Evolutionary conservation across 2,888 invertebrate species (phyloP), one percentile per base, ranked within the genome.

Genomic region (Willowsia nigromaculata): DNA sequence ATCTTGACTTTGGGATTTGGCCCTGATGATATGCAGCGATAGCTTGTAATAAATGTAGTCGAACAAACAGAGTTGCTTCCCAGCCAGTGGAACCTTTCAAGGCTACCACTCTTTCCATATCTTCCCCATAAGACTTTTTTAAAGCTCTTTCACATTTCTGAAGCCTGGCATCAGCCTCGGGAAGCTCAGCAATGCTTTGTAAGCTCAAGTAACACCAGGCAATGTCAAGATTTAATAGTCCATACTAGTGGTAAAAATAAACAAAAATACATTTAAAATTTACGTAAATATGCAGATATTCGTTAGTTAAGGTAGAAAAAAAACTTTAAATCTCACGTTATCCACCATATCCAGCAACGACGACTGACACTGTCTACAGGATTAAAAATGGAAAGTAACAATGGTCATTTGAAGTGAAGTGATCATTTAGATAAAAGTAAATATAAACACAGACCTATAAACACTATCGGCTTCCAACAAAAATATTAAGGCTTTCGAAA

Each of bases 181-280:
- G 96, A 74, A 96, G 94, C 92, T 96, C 96, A 0, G 95, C 94
- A 50, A 97, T 95, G 93, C 95, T 96, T 93, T 96, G 95, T 30
- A 98, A 95, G 93, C 96, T 96, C 81, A 97, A 95, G 94, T 97
- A 97, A 94, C 97, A 97, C 97, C 98, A 98, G n/a, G 97, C 96
- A 91, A 97, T 96, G 94, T 98, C 97, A 93, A 98, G 94, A 94
- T 97, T 97, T 43, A 97, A 94, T 5, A 97, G 94, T 0, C 96
- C 97, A 94, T 96, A 97, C 88, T 88, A n/a, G n/a, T n/a, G n/a
- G n/a, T n/a, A 27, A 22, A 86, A 56, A 1, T 22, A 47, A 27
- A n/a, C n/a, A n/a, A n/a, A n/a, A n/a, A n/a, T n/a, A n/a, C n/a
- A n/a, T n/a, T n/a, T n/a, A n/a, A n/a, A n/a, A n/a, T n/a, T n/a